phyloP scores from a whole-genome alignment of 2,888 invertebrate species.

The Aromia moschata region DNA sequence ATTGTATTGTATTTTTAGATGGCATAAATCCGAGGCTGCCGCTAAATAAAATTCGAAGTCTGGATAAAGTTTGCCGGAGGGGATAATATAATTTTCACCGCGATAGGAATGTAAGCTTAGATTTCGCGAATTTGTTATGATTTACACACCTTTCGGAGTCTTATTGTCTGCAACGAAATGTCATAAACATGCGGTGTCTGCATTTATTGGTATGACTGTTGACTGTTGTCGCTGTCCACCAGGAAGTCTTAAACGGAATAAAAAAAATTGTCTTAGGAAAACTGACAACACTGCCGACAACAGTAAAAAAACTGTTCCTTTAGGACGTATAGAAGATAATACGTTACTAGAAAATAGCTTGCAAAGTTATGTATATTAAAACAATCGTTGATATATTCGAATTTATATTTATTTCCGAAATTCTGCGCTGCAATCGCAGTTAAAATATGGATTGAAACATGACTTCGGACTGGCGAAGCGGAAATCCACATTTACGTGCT shows the following conservation, averaged over 20 bases:
- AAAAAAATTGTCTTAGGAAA: too few species aligned
- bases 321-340: too few species aligned
- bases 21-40: slow-evolving; percentile 20
- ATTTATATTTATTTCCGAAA: too few species aligned
- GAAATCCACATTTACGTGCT: neutral
- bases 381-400: neutral
- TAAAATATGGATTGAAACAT: too few species aligned
- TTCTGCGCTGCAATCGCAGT: neutral
- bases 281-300: too few species aligned
- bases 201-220: slow-evolving; percentile 10
- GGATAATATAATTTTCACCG: slow-evolving; percentile 41
- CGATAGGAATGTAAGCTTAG: slow-evolving; percentile 43
- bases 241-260: too few species aligned
- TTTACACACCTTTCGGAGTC: slow-evolving; percentile 33
- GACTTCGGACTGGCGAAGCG: neutral
- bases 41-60: slow-evolving; percentile 24
- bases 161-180: slow-evolving; percentile 12
- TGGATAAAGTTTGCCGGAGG: slow-evolving; percentile 11
- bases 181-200: slow-evolving; percentile 14
- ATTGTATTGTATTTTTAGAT: slow-evolving; percentile 19
- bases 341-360: too few species aligned
- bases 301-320: too few species aligned
- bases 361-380: too few species aligned
- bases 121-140: slow-evolving; percentile 40
- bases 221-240: too few species aligned